These are phyloP conservation scores for Apotomis capreana DNA, from an alignment of 2,888 invertebrate species.

Conservation along the genomic window DNA sequence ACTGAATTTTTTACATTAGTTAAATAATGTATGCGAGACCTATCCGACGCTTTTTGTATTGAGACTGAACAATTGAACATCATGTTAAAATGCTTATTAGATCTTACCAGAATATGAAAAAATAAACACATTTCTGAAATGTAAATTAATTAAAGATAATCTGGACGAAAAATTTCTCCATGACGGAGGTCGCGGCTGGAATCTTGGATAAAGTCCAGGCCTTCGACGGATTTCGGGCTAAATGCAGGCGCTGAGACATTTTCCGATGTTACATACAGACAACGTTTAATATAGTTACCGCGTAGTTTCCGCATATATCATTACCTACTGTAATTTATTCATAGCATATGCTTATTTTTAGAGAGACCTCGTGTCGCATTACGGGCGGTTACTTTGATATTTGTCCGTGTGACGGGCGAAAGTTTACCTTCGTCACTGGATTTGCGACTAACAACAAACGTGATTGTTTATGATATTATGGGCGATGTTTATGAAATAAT, in stretches of 20 bases:
- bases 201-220: conserved; percentile 42
- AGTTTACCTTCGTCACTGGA: background rate
- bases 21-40: too few relatives aligned
- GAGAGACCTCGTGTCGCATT: conserved; percentile 8
- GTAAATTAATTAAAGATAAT: conserved; percentile 21
- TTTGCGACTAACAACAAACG: background rate
- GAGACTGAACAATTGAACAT: too few relatives aligned
- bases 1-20: too few relatives aligned
- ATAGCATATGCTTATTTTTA: conserved; percentile 28
- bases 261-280: conserved; percentile 35
- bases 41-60: too few relatives aligned
- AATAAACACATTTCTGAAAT: conserved; percentile 7
- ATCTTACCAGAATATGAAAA: background rate
- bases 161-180: conserved; percentile 36
- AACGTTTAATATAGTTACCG: conserved; percentile 35
- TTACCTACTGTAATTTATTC: conserved; percentile 37
- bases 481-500: too few relatives aligned
- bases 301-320: conserved; percentile 40
- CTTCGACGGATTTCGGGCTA: conserved; percentile 36
- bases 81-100: too few relatives aligned
- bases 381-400: conserved; percentile 19
- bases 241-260: conserved; percentile 41
- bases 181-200: conserved; percentile 34
- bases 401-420: background rate
- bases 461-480: too few relatives aligned